These are phyloP conservation scores for Oreocharis arfaki DNA, from an alignment of 2,113 vertebrate species.

Conservation along the genomic window DNA sequence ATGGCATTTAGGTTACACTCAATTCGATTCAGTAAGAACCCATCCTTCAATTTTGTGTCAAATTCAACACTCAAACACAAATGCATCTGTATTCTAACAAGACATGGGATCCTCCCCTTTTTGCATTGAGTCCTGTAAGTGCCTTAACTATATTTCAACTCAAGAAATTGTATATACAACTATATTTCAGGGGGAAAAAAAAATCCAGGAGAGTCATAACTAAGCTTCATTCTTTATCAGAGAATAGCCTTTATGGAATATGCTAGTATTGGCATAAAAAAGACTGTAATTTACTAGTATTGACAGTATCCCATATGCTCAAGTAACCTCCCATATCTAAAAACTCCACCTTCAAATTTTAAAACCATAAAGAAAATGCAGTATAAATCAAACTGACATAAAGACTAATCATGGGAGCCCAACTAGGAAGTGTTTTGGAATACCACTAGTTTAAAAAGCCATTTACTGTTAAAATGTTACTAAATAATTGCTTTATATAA, in stretches of 20 bases:
- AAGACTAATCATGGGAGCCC: background rate
- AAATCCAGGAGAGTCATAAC: background rate
- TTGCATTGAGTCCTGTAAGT: background rate
- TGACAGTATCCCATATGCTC: background rate
- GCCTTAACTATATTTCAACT: background rate
- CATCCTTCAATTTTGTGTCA: background rate
- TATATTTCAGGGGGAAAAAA: background rate
- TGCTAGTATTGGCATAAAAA: background rate
- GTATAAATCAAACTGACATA: background rate
- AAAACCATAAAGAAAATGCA: background rate
- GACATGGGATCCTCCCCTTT: background rate
- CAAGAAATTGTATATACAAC: background rate
- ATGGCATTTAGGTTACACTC: background rate
- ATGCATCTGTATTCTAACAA: background rate
- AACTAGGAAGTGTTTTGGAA: background rate
- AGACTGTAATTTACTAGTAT: background rate
- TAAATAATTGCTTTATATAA: slow-evolving; percentile 3
- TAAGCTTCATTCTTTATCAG: background rate
- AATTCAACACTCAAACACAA: background rate
- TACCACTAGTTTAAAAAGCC: slow-evolving; percentile 4
- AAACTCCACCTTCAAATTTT: background rate
- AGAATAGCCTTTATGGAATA: background rate
- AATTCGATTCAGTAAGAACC: background rate
- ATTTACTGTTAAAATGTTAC: background rate
- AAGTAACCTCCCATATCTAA: background rate